These are phyloP conservation scores for Sipha flava DNA, from an alignment of 1,140 invertebrate genomes.

Conservation along the genomic window DNA sequence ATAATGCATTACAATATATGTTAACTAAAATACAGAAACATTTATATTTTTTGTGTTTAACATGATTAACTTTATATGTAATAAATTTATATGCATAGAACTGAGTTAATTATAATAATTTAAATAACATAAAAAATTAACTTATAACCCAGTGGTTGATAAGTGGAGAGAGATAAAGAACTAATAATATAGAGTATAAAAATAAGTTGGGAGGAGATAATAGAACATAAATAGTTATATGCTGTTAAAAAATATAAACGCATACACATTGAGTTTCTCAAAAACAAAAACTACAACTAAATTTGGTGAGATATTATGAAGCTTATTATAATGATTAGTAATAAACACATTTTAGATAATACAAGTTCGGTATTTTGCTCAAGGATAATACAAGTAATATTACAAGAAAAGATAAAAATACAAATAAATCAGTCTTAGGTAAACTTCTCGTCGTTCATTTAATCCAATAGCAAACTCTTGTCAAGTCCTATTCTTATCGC, in stretches of 20 bases:
- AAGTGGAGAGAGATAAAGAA: too few species aligned
- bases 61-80: too few species aligned
- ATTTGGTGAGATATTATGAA: neutral
- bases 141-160: too few species aligned
- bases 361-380: neutral
- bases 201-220: too few species aligned
- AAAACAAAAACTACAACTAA: neutral
- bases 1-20: neutral
- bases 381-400: neutral
- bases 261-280: neutral
- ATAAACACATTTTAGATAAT: conserved; percentile 2
- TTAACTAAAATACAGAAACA: too few species aligned
- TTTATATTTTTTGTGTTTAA: too few species aligned
- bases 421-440: conserved; percentile 30
- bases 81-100: too few species aligned
- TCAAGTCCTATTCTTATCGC: neutral
- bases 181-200: too few species aligned
- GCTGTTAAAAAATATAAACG: neutral
- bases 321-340: neutral
- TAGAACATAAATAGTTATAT: neutral
- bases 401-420: neutral
- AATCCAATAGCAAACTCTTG: neutral
- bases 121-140: too few species aligned
- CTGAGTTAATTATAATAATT: too few species aligned
- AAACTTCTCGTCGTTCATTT: neutral